These are phyloP conservation scores for Heterohyrax brucei DNA, from an alignment of 2,797 vertebrate species.

Conservation along the genomic window DNA sequence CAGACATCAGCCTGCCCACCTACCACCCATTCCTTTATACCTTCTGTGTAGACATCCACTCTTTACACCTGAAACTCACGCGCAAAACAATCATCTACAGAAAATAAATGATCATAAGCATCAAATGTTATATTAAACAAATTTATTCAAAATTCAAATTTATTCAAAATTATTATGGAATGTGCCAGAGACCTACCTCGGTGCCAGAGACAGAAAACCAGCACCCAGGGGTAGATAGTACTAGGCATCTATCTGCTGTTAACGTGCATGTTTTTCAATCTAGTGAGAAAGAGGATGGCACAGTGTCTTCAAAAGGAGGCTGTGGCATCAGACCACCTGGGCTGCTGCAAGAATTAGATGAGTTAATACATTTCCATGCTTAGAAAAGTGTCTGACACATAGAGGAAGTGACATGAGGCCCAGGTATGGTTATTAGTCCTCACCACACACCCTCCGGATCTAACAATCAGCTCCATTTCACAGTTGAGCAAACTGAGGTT, in stretches of 20 bases:
- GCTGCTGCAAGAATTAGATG: accelerated
- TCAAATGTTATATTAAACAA: neutral
- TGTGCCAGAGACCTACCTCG: neutral
- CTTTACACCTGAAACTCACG: conserved; percentile 43
- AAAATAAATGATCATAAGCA: neutral
- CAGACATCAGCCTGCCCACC: neutral
- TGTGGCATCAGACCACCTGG: neutral
- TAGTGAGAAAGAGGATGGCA: neutral
- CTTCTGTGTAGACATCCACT: neutral
- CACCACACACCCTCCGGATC: neutral
- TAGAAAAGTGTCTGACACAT: neutral
- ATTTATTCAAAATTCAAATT: neutral
- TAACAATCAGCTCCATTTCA: neutral
- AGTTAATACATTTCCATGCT: neutral
- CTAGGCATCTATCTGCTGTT: accelerated
- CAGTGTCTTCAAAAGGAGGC: accelerated
- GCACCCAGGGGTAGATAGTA: neutral
- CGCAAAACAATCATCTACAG: neutral
- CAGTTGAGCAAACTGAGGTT: neutral
- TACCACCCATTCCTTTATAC: neutral
- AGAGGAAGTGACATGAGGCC: accelerated
- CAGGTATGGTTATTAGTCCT: neutral
- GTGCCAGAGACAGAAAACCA: neutral
- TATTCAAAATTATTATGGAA: accelerated
- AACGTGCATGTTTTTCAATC: neutral